Conservation (phyloP, 2,888 invertebrate species). For the Platerodrilus igneus region DNA sequence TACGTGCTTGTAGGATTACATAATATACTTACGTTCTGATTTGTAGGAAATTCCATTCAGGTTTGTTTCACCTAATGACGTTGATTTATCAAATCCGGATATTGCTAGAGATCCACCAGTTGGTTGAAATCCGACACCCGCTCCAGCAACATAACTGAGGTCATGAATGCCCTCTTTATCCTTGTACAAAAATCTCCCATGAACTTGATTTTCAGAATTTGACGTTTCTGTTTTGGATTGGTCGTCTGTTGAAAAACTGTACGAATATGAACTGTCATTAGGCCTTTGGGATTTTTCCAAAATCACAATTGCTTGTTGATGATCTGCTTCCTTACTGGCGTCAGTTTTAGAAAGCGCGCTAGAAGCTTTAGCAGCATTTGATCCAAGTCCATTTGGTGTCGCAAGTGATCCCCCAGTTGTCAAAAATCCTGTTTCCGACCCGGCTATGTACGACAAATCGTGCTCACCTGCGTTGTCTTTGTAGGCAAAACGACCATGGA, state of each 20-base stretch:
- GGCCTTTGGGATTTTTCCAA: too few relatives aligned
- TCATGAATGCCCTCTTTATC: slow-evolving; percentile 30
- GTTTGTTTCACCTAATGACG: background rate
- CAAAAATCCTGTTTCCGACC: slow-evolving; percentile 36
- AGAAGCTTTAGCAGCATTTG: slow-evolving; percentile 5
- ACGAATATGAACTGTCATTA: slow-evolving; percentile 36
- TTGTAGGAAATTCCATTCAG: too few relatives aligned
- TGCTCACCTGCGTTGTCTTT: slow-evolving; percentile 28
- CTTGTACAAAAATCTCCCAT: slow-evolving; percentile 33
- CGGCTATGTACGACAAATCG: slow-evolving; percentile 34
- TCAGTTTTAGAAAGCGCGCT: too few relatives aligned
- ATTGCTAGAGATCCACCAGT: slow-evolving; percentile 42
- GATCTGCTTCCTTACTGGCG: too few relatives aligned
- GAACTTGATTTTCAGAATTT: slow-evolving; percentile 33
- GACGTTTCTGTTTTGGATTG: slow-evolving; percentile 32
- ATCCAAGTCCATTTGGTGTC: slow-evolving; percentile 28
- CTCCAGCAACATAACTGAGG: slow-evolving; percentile 31
- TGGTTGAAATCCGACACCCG: slow-evolving; percentile 35
- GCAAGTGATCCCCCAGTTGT: slow-evolving; percentile 32
- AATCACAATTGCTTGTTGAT: too few relatives aligned
- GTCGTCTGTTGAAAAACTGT: slow-evolving; percentile 29
- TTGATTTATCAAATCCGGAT: slow-evolving; percentile 20
- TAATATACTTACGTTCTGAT: too few relatives aligned
- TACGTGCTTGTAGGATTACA: too few relatives aligned
- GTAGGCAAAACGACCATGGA: slow-evolving; percentile 31